Evolutionary conservation across 1,140 invertebrate species (phyloP).

Genomic region (Phymastichus coffea): DNA sequence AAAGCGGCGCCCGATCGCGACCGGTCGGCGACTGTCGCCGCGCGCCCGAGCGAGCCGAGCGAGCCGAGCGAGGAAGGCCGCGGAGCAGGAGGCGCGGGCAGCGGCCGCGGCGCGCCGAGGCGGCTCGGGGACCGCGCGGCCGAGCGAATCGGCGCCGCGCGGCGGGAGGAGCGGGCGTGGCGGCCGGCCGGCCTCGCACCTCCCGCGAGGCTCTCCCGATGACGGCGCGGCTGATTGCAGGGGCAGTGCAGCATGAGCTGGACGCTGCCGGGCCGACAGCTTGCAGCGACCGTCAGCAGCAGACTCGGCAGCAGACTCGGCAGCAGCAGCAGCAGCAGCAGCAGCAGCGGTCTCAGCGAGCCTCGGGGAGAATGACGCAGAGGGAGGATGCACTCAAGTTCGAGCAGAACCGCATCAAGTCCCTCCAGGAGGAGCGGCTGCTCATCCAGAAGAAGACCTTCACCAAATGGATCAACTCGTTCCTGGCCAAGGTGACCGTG

Average conservation of each 20-base stretch:
- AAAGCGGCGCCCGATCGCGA: too few species aligned
- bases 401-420: conserved; percentile 93
- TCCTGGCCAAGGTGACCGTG: conserved; percentile 82
- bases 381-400: conserved; percentile 90
- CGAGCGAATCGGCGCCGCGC: conserved; percentile 8
- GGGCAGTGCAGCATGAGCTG: too few species aligned
- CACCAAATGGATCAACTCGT: conserved; percentile 99
- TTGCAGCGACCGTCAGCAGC: too few species aligned
- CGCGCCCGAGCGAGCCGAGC: background rate
- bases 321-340: background rate
- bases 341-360: conserved; percentile 33
- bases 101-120: background rate
- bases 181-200: too few species aligned
- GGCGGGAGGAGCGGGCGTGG: too few species aligned
- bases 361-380: conserved; percentile 78
- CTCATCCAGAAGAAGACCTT: conserved; percentile 99
- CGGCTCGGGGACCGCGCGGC: background rate
- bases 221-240: too few species aligned
- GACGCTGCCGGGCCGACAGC: too few species aligned
- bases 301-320: too few species aligned
- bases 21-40: too few species aligned
- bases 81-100: background rate
- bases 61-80: background rate
- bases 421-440: conserved; percentile 93
- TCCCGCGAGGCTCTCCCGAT: too few species aligned